Base-by-base conservation (phyloP, 2,888 invertebrate genomes). In the Biston stratarius region DNA sequence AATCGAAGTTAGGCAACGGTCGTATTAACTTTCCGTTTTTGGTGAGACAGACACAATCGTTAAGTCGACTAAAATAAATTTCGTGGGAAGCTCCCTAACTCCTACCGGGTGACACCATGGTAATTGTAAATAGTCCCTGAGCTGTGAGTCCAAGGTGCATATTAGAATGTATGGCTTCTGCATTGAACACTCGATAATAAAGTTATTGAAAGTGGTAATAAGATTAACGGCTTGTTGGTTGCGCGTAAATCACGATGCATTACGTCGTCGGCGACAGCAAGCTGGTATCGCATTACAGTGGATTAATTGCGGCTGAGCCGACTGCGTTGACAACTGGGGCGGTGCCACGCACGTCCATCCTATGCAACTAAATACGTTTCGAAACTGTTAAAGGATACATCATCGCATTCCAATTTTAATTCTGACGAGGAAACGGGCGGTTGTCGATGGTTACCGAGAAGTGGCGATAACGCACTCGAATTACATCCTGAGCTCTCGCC, bases 191-290 rank as follows among this genome's bases (percentile, higher is more conserved):
- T 83, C 83, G 85, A 88, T 93, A 89, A 92, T 92, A 89, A 92
- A 92, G 91, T 93, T 93, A 93, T 93, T 91, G 91, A 91, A 92
- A 92, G 92, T 91, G 92, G 90, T 92, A 92, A 92, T 92, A 93
- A 93, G 93, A 93, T 93, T 91, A 93, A 93, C 90, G 87, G 86
- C 88, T 85, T 82, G 87, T 88, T 88, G 86, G 86, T 83, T 75
- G 87, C 83, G 82, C 90, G 89, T 93, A 93, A 93, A 93, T 93
- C 92, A 92, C 92, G 88, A 86, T 88, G 92, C 89, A 92, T 93
- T 92, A 92, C 92, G 88, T 89, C 82, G 87, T 82, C 87, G 90
- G 87, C 88, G 92, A 92, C 91, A 90, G 91, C 83, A 83, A 87
- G 85, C 85, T 85, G 84, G 89, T 89, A 90, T 92, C 90, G 91